Conservation (phyloP, 1,140 invertebrate species). For the Brachionus paranguensis region DNA sequence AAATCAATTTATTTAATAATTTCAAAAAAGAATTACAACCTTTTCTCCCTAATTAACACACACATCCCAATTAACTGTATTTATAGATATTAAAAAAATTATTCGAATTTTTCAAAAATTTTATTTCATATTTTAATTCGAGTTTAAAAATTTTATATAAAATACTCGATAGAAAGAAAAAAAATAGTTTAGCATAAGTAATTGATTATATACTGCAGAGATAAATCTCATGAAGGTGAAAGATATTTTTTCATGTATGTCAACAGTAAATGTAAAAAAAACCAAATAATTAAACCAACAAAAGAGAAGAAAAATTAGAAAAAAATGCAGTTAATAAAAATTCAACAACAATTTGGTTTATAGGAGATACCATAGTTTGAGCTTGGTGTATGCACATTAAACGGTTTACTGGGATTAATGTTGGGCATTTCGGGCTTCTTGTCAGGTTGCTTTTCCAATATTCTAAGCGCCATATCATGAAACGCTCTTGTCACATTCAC, state of each 20-base stretch:
- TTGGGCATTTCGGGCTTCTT: conserved; percentile 10
- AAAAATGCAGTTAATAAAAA: not conserved
- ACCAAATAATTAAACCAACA: not conserved
- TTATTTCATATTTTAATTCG: not conserved
- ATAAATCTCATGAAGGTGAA: not conserved
- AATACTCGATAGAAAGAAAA: not conserved
- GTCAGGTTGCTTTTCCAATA: conserved; percentile 32
- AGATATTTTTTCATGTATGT: not conserved
- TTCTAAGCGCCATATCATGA: conserved; percentile 6
- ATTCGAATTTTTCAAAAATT: not conserved
- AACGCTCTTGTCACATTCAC: conserved; percentile 34
- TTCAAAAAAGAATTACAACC: too few species aligned
- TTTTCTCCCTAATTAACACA: too few species aligned
- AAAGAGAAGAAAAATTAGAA: not conserved
- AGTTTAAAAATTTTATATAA: not conserved
- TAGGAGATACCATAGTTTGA: not conserved
- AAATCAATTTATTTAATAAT: too few species aligned
- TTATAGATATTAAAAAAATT: too few species aligned
- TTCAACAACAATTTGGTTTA: conserved; percentile 33
- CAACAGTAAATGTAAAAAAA: not conserved
- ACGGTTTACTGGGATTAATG: not conserved
- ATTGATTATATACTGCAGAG: not conserved
- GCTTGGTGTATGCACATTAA: not conserved
- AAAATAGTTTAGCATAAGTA: not conserved
- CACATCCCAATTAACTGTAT: too few species aligned